Percentiles rank a stretch among this genome's conserved stretches.
Evolutionary conservation across 2,797 vertebrate species (phyloP).

Genomic region (Myotis daubentonii): DNA sequence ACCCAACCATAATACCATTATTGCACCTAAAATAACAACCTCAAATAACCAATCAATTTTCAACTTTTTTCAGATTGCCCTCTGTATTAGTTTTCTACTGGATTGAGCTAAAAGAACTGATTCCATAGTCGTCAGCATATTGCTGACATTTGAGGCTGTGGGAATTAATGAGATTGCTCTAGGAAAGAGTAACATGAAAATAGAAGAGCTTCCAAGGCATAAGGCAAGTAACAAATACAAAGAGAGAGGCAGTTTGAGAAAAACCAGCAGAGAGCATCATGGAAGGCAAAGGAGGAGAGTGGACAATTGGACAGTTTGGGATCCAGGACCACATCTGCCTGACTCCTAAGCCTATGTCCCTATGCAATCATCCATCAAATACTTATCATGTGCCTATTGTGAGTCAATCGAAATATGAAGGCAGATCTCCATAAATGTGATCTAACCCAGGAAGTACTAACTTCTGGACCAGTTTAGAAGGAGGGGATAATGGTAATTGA

Average conservation of each 20-base stretch:
- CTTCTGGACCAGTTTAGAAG: background rate
- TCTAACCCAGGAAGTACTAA: background rate
- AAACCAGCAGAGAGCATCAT: background rate
- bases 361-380: background rate
- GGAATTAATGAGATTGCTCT: background rate
- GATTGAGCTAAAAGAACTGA: constrained; percentile 1
- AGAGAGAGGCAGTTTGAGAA: background rate
- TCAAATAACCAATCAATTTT: background rate
- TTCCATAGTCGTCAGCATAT: background rate
- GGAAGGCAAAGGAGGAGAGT: background rate
- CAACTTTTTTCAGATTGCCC: background rate
- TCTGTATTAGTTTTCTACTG: background rate
- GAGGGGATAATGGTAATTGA: background rate
- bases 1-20: background rate
- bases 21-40: background rate
- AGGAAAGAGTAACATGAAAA: background rate
- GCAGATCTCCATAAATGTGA: background rate
- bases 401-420: background rate
- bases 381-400: background rate
- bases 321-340: background rate
- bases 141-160: background rate
- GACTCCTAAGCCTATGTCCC: background rate
- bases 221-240: background rate
- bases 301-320: background rate
- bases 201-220: background rate